Evolutionary conservation across 2,888 invertebrate species (phyloP).

Genomic region (Heliconius ismenius): DNA sequence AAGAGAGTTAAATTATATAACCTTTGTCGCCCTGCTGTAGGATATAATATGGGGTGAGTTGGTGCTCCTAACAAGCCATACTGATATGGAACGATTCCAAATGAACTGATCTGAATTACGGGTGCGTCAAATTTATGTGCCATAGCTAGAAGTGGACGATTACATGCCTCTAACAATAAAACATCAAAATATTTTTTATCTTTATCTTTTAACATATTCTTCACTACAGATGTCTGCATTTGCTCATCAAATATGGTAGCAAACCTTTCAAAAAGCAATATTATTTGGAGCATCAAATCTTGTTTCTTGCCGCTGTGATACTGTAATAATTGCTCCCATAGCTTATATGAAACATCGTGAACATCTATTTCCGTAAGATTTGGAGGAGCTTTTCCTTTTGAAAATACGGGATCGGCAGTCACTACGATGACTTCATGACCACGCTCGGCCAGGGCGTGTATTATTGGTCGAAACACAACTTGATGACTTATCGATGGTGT

Average conservation of each 20-base stretch:
- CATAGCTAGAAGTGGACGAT: constrained; percentile 48
- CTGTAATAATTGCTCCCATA: constrained; percentile 43
- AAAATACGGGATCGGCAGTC: constrained; percentile 56
- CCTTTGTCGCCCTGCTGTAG: constrained; percentile 41
- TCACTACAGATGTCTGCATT: constrained; percentile 41
- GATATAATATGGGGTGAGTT: constrained; percentile 48
- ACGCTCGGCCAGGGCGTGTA: constrained; percentile 54
- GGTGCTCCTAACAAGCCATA: constrained; percentile 48
- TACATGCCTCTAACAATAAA: constrained; percentile 54
- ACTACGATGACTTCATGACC: constrained; percentile 66
- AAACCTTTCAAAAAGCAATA: constrained; percentile 23
- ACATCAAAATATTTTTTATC: constrained; percentile 52
- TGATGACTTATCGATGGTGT: constrained; percentile 60
- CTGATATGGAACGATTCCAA: constrained; percentile 46
- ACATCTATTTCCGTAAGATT: constrained; percentile 61
- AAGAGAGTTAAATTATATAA: constrained; percentile 48
- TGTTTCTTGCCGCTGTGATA: constrained; percentile 33
- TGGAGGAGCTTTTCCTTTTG: constrained; percentile 53
- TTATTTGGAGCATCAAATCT: constrained; percentile 38
- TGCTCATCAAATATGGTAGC: constrained; percentile 43
- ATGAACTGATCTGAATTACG: constrained; percentile 56
- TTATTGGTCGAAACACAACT: constrained; percentile 52
- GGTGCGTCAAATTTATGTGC: constrained; percentile 58
- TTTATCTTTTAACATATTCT: constrained; percentile 39
- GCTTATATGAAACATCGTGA: constrained; percentile 56